Conservation (phyloP, 1,140 invertebrate genomes). For the Goniozus legneri region DNA sequence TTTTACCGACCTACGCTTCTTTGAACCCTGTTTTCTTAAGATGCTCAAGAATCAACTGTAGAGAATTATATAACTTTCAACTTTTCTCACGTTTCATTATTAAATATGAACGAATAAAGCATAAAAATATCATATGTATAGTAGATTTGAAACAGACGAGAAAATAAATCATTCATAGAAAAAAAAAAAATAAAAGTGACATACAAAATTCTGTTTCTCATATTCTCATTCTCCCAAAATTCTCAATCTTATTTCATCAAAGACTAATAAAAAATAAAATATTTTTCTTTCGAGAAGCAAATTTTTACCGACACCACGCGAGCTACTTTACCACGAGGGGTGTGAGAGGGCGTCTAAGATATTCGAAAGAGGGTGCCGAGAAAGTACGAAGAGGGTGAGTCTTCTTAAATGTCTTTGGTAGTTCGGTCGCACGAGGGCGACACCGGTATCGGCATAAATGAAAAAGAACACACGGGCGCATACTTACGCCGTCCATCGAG, state of each 20-base stretch:
- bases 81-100: constrained; percentile 1
- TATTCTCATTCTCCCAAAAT: constrained; percentile 9
- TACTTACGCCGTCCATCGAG: too few species aligned
- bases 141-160: too few species aligned
- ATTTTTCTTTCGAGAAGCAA: too few species aligned
- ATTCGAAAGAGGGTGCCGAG: constrained; percentile 36
- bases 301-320: constrained; percentile 39
- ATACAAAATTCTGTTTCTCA: constrained; percentile 6
- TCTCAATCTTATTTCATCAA: too few species aligned
- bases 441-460: constrained; percentile 34
- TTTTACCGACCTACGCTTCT: constrained; percentile 44
- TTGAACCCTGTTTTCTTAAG: constrained; percentile 1
- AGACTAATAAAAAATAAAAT: too few species aligned
- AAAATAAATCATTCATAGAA: too few species aligned
- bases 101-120: too few species aligned
- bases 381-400: constrained; percentile 36
- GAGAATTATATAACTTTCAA: constrained; percentile 2
- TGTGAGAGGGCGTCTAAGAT: constrained; percentile 38
- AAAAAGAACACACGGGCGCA: too few species aligned
- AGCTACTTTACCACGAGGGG: constrained; percentile 49
- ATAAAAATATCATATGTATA: too few species aligned
- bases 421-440: constrained; percentile 47
- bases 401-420: constrained; percentile 51
- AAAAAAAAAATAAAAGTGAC: too few species aligned
- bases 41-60: too few species aligned